These are phyloP conservation scores for Malurus cyaneus DNA, from an alignment of 2,113 vertebrate genomes.

Conservation along the genomic window DNA sequence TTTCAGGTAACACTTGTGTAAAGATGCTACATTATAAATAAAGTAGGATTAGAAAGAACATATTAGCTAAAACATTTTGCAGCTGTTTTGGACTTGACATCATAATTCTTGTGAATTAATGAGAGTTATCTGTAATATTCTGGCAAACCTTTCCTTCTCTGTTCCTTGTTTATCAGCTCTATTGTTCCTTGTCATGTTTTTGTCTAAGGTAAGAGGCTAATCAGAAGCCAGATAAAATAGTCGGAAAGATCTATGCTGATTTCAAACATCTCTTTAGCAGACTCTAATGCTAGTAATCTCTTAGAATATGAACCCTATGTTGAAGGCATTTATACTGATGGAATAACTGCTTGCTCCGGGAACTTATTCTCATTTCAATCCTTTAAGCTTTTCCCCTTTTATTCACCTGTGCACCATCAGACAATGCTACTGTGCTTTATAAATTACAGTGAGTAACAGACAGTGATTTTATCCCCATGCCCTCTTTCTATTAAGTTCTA, in stretches of 20 bases:
- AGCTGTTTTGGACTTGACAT: not conserved
- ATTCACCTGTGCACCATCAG: not conserved
- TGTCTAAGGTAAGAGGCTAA: not conserved
- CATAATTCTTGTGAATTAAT: conserved; percentile 20
- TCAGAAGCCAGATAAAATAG: conserved; percentile 28
- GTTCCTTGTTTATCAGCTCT: not conserved
- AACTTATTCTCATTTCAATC: conserved; percentile 20
- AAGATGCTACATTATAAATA: conserved; percentile 11
- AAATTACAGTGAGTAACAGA: not conserved
- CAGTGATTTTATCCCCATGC: not conserved
- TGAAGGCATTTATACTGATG: not conserved
- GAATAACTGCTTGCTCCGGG: not conserved
- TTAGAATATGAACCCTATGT: not conserved
- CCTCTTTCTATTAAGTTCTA: not conserved
- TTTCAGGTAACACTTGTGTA: not conserved
- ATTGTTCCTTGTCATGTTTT: conserved; percentile 3
- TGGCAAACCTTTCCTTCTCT: not conserved
- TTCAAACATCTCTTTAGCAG: conserved; percentile 14
- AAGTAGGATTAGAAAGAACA: not conserved
- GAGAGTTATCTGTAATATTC: not conserved
- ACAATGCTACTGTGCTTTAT: not conserved
- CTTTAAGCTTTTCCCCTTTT: conserved; percentile 3
- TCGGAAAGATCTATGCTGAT: conserved; percentile 2
- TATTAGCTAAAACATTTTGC: not conserved
- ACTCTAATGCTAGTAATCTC: not conserved